Evolutionary conservation across 1,140 invertebrate genomes (phyloP).

Genomic region (Harpegnathos saltator): DNA sequence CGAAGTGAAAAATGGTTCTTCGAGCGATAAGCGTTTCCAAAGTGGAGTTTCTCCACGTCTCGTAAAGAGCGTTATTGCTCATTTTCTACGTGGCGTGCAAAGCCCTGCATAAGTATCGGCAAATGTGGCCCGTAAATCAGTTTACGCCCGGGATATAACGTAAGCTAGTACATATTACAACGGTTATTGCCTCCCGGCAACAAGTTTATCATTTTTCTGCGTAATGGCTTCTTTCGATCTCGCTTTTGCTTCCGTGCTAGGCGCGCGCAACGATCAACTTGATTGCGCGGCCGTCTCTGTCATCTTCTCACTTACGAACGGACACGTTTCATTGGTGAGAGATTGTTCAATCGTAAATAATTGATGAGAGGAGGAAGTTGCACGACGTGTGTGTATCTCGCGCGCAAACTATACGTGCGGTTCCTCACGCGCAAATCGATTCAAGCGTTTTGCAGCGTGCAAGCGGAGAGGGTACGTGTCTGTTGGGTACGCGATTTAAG

Average conservation of each 20-base stretch:
- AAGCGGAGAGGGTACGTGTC: not conserved
- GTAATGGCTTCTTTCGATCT: not conserved
- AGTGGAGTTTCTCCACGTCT: not conserved
- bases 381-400: too few relatives aligned
- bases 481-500: too few relatives aligned
- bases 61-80: conserved; percentile 29
- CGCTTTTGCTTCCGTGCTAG: not conserved
- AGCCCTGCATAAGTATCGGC: conserved; percentile 4
- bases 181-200: conserved; percentile 2
- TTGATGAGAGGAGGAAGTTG: too few relatives aligned
- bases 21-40: not conserved
- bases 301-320: too few relatives aligned
- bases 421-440: not conserved
- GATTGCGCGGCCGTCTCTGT: too few relatives aligned
- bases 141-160: conserved; percentile 18
- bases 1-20: conserved; percentile 3
- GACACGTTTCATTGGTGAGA: too few relatives aligned
- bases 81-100: conserved; percentile 32
- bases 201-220: conserved; percentile 20
- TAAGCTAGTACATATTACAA: conserved; percentile 7
- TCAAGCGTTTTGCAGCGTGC: not conserved
- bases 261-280: not conserved
- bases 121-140: conserved; percentile 35
- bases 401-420: not conserved
- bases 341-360: not conserved